These are phyloP conservation scores for Pollimyrus isidori DNA, from an alignment of 2,113 vertebrate genomes.

Conservation along the genomic window DNA sequence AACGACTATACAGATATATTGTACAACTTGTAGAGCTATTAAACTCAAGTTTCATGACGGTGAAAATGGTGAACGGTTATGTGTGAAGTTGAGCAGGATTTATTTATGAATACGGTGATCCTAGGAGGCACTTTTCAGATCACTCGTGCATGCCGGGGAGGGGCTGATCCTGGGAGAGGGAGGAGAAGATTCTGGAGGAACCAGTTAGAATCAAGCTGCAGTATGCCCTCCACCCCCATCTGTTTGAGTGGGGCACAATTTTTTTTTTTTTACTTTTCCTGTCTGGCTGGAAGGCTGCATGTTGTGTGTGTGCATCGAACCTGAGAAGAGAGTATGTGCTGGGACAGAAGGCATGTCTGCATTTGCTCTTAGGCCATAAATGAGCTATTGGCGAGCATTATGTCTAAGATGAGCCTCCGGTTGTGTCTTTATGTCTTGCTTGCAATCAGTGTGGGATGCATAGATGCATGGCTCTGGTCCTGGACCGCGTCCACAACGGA, in stretches of 20 bases:
- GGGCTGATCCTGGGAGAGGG: background rate
- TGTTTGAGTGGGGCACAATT: slow-evolving; percentile 42
- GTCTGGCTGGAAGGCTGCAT: slow-evolving; percentile 39
- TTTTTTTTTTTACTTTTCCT: slow-evolving; percentile 51
- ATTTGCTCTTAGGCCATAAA: slow-evolving; percentile 39
- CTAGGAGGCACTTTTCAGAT: slow-evolving; percentile 53
- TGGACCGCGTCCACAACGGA: slow-evolving; percentile 15
- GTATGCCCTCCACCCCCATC: slow-evolving; percentile 36
- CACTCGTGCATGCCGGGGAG: slow-evolving; percentile 32
- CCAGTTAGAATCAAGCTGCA: slow-evolving; percentile 45
- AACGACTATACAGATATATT: background rate
- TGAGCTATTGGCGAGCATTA: slow-evolving; percentile 36
- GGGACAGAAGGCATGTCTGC: slow-evolving; percentile 48
- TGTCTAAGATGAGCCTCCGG: slow-evolving; percentile 39
- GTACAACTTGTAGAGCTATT: background rate
- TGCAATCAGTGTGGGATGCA: slow-evolving; percentile 44
- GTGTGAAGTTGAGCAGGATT: slow-evolving; percentile 30
- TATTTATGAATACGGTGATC: slow-evolving; percentile 49
- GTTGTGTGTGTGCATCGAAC: slow-evolving; percentile 38
- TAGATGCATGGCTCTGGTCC: slow-evolving; percentile 52
- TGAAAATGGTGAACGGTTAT: slow-evolving; percentile 39
- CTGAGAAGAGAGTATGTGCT: slow-evolving; percentile 42
- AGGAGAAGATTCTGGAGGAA: slow-evolving; percentile 36
- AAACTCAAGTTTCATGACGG: background rate
- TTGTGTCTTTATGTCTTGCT: slow-evolving; percentile 55